Evolutionary conservation across 1,140 invertebrate species (phyloP).

Genomic region (Colletes latitarsis): DNA sequence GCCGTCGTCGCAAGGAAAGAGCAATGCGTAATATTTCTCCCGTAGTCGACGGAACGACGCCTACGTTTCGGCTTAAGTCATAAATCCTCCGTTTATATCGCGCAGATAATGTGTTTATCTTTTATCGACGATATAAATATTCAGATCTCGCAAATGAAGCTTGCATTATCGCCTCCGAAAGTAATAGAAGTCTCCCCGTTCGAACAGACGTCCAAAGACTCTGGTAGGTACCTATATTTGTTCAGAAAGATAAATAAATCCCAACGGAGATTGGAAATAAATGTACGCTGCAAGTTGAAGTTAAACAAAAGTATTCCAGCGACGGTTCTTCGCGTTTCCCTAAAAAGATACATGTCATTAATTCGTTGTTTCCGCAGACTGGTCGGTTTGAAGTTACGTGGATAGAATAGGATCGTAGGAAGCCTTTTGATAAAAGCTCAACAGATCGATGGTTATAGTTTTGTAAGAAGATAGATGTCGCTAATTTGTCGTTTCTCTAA

Average conservation of each 20-base stretch:
- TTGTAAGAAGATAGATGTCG: too few species aligned
- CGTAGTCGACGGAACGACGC: constrained; percentile 61
- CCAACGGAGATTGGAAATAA: not conserved
- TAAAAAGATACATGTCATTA: not conserved
- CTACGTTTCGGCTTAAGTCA: constrained; percentile 57
- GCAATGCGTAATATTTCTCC: constrained; percentile 66
- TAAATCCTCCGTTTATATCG: constrained; percentile 68
- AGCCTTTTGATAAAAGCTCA: too few species aligned
- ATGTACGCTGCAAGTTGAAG: not conserved
- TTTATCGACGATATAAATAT: constrained; percentile 68
- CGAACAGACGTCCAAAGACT: not conserved
- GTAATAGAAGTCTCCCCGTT: constrained; percentile 20
- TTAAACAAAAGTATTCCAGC: not conserved
- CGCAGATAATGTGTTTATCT: constrained; percentile 68
- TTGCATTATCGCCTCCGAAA: constrained; percentile 41
- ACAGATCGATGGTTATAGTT: too few species aligned
- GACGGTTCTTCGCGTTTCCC: not conserved
- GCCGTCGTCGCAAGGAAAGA: constrained; percentile 65
- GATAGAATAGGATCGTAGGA: too few species aligned
- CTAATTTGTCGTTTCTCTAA: too few species aligned
- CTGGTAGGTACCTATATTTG: not conserved
- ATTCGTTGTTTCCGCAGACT: not conserved
- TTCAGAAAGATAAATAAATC: not conserved
- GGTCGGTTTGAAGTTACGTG: too few species aligned
- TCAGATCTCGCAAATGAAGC: constrained; percentile 31